Evolutionary conservation across 1,140 invertebrate species (phyloP).

Genomic region (Thereuonema tuberculata): DNA sequence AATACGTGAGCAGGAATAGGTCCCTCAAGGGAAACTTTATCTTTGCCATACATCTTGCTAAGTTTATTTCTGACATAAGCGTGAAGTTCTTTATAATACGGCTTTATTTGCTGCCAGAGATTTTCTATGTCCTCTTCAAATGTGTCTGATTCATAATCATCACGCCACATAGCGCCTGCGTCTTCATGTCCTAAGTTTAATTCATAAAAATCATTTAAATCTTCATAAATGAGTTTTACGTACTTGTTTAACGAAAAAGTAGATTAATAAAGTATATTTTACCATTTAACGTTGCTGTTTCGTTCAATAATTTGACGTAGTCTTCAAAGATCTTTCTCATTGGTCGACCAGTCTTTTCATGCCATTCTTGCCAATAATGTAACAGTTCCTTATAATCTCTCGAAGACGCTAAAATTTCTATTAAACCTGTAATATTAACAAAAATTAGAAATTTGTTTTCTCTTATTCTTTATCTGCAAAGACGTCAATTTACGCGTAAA

Average conservation of each 20-base stretch:
- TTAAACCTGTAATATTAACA: conserved; percentile 44
- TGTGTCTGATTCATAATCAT: background rate
- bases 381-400: conserved; percentile 52
- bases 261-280: conserved; percentile 15
- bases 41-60: conserved; percentile 25
- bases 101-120: conserved; percentile 22
- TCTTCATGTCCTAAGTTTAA: background rate
- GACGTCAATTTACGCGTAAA: no score
- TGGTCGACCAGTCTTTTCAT: conserved; percentile 57
- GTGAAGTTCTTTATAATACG: conserved; percentile 37
- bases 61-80: conserved; percentile 36
- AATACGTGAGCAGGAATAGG: conserved; percentile 33
- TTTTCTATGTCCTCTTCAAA: background rate
- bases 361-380: conserved; percentile 63
- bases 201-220: no score
- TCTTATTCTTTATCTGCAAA: no score
- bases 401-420: conserved; percentile 50
- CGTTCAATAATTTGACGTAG: conserved; percentile 62
- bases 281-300: conserved; percentile 60
- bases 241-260: no score
- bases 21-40: conserved; percentile 22
- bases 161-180: background rate
- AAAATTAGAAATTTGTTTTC: conserved; percentile 4
- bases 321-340: conserved; percentile 57
- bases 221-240: no score